Base-by-base conservation (phyloP, 35 echinoderm and acorn worm genomes). In the Apostichopus californicus region DNA sequence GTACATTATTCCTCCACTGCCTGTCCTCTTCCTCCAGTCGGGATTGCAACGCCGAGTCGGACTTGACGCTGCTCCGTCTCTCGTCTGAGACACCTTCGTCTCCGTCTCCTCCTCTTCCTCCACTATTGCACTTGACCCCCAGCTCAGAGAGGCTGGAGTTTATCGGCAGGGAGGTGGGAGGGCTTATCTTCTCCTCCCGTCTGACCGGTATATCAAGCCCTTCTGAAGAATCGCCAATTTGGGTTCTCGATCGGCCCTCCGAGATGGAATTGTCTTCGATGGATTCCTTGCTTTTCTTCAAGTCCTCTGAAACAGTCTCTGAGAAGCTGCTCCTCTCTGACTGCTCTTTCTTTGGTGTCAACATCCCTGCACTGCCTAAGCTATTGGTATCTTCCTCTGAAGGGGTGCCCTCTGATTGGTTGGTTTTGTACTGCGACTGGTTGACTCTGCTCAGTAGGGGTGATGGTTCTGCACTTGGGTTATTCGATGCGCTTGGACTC, bases 361-460 rank as follows among this genome's bases (percentile, higher is more conserved):
- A 92, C 18, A 89, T 83, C 78, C 87, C 91, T 34, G 89, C 90
- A 72, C 96, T 98, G 26, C 93, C 94, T 18, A 95, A 65, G 53
- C 96, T 98, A 14, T 94, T 93, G 91, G 94, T 96, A 65, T 98
- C 96, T 22, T 94, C 93, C 78, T 98, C 96, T 58, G 96, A 98
- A 13, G 91, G 92, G 65, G 92, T 98, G 81, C 95, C 96, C 26
- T 94, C 90, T 57, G 83, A 87, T 24, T 90, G 87, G 86, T 94
- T 90, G 12, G 77, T 63, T 55, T 89, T 89, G 86, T 72, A 89
- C 86, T 54, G 61, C 6, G 86, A 89, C 28, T 34, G 86, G 64
- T 72, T 46, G 9, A 89, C 86, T 75, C 86, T 89, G 86, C 86
- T 63, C 86, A 89, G 22, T 1, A 89, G 86, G 86, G 86, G 86